Base-by-base conservation (phyloP, 2,797 vertebrate species). In the Mionectes olivaceus region DNA sequence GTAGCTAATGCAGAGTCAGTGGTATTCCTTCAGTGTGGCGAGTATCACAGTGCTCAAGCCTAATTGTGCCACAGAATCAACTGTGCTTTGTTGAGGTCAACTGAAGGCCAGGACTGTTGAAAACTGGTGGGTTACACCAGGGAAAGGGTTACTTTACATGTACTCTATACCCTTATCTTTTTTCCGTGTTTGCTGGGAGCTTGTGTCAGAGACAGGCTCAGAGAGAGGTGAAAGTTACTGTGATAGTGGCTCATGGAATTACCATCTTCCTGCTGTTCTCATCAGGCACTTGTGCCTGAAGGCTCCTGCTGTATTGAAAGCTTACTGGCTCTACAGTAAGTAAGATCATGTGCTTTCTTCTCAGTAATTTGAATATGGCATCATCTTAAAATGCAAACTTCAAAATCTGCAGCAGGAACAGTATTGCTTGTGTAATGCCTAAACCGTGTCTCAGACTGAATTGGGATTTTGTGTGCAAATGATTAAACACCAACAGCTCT, bases 111-210 rank as follows among this genome's bases (percentile, higher is more conserved):
- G 7, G 24, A 19, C 16, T 91, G 6, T 35, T 67, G 52, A 64
- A 89, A 83, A 77, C 21, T 32, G 13, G 8, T 87, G 21, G 23
- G 52, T 37, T 25, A 6, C n/a, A 47, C 63, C 21, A 63, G 14
- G 33, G 27, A 64, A 70, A 63, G n/a, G 32, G 49, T 92, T 82
- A 9, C 18, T 87, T 49, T 55, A 16, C 1, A 0, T 41, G 32
- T 9, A 32, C 10, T 7, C 8, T 37, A 9, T 0, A 0, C 13
- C 32, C 10, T 44, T 76, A 43, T 5, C 4, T 71, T 43, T 89
- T 73, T 60, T 24, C 30, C 32, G 11, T 7, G 2, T 61, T 94
- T 28, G 4, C 27, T 49, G 28, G 9, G 16, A 30, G 19, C 32
- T 79, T 84, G 44, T 76, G 28, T 85, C 52, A 50, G 59, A 47